Evolutionary conservation across 1,140 invertebrate genomes (phyloP), one percentile per base, ranked within the genome.

Genomic region (Heliothis virescens): DNA sequence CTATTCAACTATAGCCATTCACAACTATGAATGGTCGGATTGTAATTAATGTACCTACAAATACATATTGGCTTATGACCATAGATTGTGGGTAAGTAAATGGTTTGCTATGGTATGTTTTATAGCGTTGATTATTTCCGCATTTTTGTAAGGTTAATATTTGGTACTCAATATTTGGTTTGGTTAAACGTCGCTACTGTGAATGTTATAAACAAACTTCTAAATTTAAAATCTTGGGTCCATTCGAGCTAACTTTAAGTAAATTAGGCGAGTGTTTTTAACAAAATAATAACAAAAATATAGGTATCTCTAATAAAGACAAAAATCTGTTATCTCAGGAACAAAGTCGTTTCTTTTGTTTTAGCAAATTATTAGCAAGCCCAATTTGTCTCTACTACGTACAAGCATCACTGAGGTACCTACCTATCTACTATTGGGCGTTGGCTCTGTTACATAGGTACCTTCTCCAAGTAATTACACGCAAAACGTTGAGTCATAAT

Each of bases 401-500:
- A n/a, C n/a, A n/a, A n/a, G n/a, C n/a, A n/a, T n/a, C n/a, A n/a
- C n/a, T n/a, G n/a, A n/a, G n/a, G n/a, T n/a, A n/a, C n/a, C n/a
- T n/a, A n/a, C n/a, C n/a, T n/a, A n/a, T n/a, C n/a, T n/a, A n/a
- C n/a, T n/a, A n/a, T 41, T 41, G 34, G 34, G 34, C 5, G 34
- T 41, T 41, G 34, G 34, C 1, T 41, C 3, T 41, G 34, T 41
- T 41, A 41, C 34, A 41, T 41, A 41, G 34, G 34, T 53, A 53
- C 15, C 16, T 9, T 55, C 7, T 18, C 55, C 29, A 57, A 57
- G 29, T 59, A 59, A 57, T 57, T 73, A 73, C 18, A 18, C 29
- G 12, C 26, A 73, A 47, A 73, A 34, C 59, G 71, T 57, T 73
- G 71, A 73, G 71, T 73, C 71, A 73, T 73, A 73, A 73, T 73